Conservation (phyloP, 2,797 vertebrate genomes). For the Chloroceryle inda region DNA sequence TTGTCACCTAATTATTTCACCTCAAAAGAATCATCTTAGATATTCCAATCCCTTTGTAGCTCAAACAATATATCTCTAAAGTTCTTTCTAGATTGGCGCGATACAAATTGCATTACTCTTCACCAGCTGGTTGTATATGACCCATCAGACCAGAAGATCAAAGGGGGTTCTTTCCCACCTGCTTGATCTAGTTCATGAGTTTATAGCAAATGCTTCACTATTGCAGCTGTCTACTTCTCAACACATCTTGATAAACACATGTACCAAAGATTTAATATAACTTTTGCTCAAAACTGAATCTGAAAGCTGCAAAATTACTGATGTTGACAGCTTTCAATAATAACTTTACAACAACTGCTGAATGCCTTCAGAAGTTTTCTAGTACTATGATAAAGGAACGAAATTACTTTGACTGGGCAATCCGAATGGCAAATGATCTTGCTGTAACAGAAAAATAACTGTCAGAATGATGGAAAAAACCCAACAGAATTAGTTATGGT, state of each 20-base stretch:
- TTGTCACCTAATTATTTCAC: background rate
- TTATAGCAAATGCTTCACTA: background rate
- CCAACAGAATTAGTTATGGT: background rate
- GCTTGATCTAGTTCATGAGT: background rate
- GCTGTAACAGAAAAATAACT: background rate
- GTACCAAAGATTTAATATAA: background rate
- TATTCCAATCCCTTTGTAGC: background rate
- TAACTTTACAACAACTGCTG: background rate
- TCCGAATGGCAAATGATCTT: background rate
- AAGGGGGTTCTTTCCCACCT: accelerated
- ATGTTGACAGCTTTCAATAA: background rate
- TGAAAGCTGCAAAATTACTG: background rate
- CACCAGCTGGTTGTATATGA: background rate
- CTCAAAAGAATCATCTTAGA: background rate
- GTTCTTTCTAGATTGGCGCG: background rate
- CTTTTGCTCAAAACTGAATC: background rate
- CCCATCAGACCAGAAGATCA: background rate
- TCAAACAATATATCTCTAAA: background rate
- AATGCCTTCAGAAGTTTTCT: background rate
- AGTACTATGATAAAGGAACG: background rate
- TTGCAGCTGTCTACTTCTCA: background rate
- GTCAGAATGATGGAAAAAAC: background rate
- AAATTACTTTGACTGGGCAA: background rate
- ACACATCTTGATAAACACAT: background rate
- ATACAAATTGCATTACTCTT: background rate